Conservation (phyloP, 2,113 vertebrate species). For the Periophthalmus modestus region DNA sequence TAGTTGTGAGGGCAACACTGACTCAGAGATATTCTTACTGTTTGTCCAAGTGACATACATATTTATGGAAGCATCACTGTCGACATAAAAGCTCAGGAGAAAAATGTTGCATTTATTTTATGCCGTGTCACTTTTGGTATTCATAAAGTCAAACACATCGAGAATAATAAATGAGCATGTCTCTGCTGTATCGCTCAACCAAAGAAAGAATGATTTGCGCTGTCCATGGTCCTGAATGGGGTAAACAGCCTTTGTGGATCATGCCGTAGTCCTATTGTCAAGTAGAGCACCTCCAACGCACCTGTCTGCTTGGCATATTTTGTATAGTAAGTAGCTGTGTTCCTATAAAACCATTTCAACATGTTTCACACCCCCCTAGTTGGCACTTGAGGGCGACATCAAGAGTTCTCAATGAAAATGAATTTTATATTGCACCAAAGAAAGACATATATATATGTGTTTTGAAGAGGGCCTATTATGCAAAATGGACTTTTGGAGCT, state of each 20-base stretch:
- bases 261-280: not conserved
- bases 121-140: not conserved
- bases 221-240: constrained; percentile 1
- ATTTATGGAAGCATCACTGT: not conserved
- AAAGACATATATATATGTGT: too few species aligned
- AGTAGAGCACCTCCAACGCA: not conserved
- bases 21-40: not conserved
- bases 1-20: not conserved
- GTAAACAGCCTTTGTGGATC: not conserved
- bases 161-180: not conserved
- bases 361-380: not conserved
- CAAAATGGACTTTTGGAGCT: too few species aligned
- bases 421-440: too few species aligned
- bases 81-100: not conserved
- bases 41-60: constrained; percentile 5
- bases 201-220: not conserved
- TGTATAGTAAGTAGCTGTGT: not conserved
- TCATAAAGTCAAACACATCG: not conserved
- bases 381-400: not conserved
- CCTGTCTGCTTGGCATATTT: not conserved
- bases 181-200: not conserved
- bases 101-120: constrained; percentile 3
- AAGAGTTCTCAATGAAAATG: not conserved
- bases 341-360: not conserved
- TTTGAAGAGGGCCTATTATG: too few species aligned